Conservation (phyloP, 2,113 vertebrate species). For the Choloepus hoffmanni region DNA sequence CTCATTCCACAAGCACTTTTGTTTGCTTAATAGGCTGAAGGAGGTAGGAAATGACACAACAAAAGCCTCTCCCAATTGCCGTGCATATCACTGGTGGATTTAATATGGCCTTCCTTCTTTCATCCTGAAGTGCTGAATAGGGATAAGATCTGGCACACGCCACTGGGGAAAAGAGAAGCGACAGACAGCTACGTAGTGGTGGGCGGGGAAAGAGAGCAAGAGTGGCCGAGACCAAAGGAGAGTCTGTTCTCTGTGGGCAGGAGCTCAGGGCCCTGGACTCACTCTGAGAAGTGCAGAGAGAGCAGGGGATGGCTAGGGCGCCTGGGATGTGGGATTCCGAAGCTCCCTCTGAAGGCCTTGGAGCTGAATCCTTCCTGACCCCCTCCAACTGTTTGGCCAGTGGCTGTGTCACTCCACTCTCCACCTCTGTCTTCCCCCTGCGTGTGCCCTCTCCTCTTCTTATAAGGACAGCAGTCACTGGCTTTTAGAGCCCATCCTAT, state of each 20-base stretch:
- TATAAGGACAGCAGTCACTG: no score
- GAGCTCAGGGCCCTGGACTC: neutral
- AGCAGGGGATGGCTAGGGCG: neutral
- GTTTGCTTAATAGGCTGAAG: conserved; percentile 91
- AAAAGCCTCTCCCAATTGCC: conserved; percentile 85
- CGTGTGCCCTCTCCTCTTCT: no score
- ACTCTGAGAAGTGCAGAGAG: neutral
- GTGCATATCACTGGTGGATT: conserved; percentile 80
- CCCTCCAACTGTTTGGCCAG: no score
- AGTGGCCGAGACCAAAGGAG: neutral
- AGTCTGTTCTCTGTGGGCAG: neutral
- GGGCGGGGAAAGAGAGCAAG: neutral
- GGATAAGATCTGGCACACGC: conserved; percentile 78
- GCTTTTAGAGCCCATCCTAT: no score
- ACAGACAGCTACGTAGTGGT: neutral
- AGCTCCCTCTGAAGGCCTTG: no score
- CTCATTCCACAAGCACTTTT: conserved; percentile 90
- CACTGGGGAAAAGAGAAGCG: neutral
- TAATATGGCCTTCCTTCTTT: conserved; percentile 72
- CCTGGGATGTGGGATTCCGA: neutral
- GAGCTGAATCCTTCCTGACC: no score
- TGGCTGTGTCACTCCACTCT: no score
- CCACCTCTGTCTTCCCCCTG: no score
- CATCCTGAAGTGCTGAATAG: neutral
- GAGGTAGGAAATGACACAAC: conserved; percentile 88